These are phyloP conservation scores for Bolinopsis microptera DNA, from an alignment of 37 sponge, comb jelly and placozoan genomes.

Conservation along the genomic window DNA sequence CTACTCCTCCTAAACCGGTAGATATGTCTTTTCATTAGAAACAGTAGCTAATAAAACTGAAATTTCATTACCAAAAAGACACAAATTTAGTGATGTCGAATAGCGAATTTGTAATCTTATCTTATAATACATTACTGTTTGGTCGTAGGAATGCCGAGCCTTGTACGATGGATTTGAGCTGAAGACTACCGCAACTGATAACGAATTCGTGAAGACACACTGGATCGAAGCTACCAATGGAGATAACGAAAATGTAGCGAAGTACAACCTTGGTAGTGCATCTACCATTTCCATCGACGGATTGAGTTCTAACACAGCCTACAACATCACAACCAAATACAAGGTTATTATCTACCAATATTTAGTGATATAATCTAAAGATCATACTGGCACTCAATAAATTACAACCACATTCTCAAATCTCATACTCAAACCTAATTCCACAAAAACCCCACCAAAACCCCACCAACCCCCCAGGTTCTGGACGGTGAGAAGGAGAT, in stretches of 20 bases:
- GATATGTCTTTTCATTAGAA: not conserved
- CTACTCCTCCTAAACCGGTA: not conserved
- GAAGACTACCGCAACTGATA: not conserved
- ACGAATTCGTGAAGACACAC: not conserved
- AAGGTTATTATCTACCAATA: not conserved
- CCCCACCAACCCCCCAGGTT: not conserved
- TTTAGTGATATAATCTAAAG: not conserved
- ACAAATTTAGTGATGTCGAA: no score
- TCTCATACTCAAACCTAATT: no score
- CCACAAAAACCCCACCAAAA: no score
- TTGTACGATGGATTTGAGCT: slow-evolving; percentile 5
- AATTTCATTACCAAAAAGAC: no score
- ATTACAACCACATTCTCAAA: not conserved
- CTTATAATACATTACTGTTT: not conserved
- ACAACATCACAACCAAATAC: slow-evolving; percentile 27
- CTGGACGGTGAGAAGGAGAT: not conserved
- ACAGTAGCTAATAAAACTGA: no score
- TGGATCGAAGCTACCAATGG: not conserved
- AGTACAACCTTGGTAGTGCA: not conserved
- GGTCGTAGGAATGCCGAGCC: not conserved
- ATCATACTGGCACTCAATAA: no score
- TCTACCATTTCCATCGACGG: not conserved
- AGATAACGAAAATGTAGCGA: not conserved
- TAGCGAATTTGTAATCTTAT: no score
- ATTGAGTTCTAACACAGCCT: not conserved